Conservation (phyloP, 2,113 vertebrate genomes). For the Notothenia coriiceps region DNA sequence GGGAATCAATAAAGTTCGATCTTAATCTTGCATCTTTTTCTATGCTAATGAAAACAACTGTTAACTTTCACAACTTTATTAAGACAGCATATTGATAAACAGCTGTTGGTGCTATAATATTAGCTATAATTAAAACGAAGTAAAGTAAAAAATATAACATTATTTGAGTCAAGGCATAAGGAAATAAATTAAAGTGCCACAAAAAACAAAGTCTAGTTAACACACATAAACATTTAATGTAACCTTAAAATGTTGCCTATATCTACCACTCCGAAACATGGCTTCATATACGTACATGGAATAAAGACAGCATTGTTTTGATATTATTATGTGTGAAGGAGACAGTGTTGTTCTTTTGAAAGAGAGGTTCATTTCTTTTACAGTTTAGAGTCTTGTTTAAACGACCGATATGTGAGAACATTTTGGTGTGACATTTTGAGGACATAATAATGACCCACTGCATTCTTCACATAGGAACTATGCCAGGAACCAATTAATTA, state of each 20-base stretch:
- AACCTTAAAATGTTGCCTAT: too few species aligned
- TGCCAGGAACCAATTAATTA: slow-evolving; percentile 7
- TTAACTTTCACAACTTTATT: too few species aligned
- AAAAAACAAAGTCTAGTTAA: not conserved
- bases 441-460: not conserved
- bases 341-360: not conserved
- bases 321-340: not conserved
- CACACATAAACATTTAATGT: not conserved
- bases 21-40: too few species aligned
- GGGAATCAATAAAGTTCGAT: too few species aligned
- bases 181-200: not conserved
- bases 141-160: not conserved
- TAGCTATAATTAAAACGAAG: not conserved
- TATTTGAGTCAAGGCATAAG: not conserved
- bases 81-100: not conserved
- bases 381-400: not conserved
- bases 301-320: not conserved
- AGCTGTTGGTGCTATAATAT: not conserved
- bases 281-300: too few species aligned
- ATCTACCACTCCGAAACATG: too few species aligned
- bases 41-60: too few species aligned
- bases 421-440: not conserved
- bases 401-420: not conserved
- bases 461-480: not conserved
- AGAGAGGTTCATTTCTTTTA: not conserved